A percentile compares a stretch with the other conserved stretches of the same genome.
phyloP scores from a whole-genome alignment of 2,113 vertebrate species.

The Halcyon senegalensis region DNA sequence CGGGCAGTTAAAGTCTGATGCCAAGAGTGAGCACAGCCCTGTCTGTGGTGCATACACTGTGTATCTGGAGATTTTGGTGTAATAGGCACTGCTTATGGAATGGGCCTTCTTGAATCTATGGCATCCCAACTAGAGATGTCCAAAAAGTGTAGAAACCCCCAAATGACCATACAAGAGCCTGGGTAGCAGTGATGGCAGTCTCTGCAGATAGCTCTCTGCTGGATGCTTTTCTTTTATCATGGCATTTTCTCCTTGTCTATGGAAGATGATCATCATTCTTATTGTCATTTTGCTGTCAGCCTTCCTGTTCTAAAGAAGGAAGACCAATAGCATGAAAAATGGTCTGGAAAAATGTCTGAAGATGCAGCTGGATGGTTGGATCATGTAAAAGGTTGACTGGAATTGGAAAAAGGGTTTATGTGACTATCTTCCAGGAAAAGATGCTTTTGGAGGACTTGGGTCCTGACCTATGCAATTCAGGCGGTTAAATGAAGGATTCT shows the following conservation, averaged over 20 bases:
- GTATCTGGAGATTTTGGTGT: neutral
- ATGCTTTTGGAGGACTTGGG: neutral
- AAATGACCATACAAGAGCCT: neutral
- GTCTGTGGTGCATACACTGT: neutral
- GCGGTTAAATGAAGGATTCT: neutral
- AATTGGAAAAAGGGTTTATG: neutral
- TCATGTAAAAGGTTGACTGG: neutral
- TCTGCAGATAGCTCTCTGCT: neutral
- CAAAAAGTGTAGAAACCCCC: neutral
- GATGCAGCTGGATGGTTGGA: neutral
- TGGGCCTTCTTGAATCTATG: neutral
- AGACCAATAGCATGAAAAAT: neutral
- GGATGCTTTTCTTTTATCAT: neutral
- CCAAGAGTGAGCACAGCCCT: neutral
- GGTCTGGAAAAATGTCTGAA: neutral
- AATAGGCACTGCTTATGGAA: neutral
- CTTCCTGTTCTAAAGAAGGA: neutral
- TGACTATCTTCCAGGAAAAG: neutral
- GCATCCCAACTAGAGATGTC: neutral
- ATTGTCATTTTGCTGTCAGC: neutral
- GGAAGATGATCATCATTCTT: neutral
- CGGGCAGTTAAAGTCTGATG: neutral
- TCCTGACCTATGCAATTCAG: neutral
- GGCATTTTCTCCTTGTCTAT: neutral
- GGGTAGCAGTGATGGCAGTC: neutral